These are phyloP conservation scores for Sciurus carolinensis DNA, from an alignment of 2,797 vertebrate species.

Conservation along the genomic window DNA sequence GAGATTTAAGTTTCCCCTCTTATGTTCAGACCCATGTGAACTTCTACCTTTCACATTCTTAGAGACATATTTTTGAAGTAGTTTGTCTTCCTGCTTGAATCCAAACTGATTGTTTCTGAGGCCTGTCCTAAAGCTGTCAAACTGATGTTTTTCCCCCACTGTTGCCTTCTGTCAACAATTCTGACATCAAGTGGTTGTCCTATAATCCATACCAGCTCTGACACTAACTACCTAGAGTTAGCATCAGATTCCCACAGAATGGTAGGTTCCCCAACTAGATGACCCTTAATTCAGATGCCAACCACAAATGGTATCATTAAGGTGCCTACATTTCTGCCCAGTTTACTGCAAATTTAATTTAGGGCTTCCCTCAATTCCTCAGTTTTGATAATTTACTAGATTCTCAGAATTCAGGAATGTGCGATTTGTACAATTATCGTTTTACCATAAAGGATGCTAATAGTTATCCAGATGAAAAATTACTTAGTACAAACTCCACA, in stretches of 20 bases:
- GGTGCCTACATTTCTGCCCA: not conserved
- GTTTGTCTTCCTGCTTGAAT: conserved; percentile 31
- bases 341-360: not conserved
- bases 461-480: not conserved
- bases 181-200: not conserved
- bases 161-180: not conserved
- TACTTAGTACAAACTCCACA: not conserved
- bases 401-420: not conserved
- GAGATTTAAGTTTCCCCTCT: not conserved
- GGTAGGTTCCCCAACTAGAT: not conserved
- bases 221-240: not conserved
- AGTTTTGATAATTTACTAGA: not conserved
- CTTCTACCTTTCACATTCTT: not conserved
- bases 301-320: not conserved
- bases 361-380: not conserved
- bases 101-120: not conserved
- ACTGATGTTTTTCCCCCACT: not conserved
- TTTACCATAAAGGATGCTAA: not conserved
- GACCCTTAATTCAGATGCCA: not conserved
- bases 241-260: not conserved
- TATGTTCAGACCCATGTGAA: not conserved
- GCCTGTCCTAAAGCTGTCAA: not conserved
- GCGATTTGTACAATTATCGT: not conserved
- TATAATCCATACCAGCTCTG: not conserved
- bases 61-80: not conserved